Base-by-base conservation (phyloP, 1,140 invertebrate genomes). In the Amphibalanus amphitrite region DNA sequence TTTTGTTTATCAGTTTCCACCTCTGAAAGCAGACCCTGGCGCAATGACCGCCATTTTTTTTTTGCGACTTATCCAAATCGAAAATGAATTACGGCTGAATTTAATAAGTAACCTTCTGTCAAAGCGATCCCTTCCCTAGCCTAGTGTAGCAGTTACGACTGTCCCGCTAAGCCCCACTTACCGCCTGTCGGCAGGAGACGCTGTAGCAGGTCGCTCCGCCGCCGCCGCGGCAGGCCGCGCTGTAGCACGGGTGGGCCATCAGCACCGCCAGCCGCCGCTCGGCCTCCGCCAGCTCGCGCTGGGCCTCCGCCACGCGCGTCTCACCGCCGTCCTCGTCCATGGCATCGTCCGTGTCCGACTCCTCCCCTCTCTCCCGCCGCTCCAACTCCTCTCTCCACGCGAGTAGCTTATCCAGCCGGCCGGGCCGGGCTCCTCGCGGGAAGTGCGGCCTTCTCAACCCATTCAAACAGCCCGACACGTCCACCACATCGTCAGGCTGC, bases 211-310 rank as follows among this genome's bases (percentile, higher is more conserved):
- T 8, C 13, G 6, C 6, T 13, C 47, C 47, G 6, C 1, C 47
- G 6, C 47, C 47, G 6, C 1, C 47, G 6, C 47, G 47, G 69
- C 76, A 76, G 8, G 69, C 67, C 26, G 67, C 29, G 26, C 71
- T 73, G 69, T 76, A 76, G 69, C 76, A 76, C n/a, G 70, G 70
- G 28, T 70, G 29, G 15, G 17, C 40, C 67, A 25, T 65, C 29
- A 65, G 29, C 59, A 67, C 72, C n/a, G 70, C 69, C 29, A 71
- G 25, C 40, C 71, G 28, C 10, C 33, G 64, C 28, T 64, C 65
- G 28, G 59, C n/a, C n/a, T 72, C 71, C 47, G 6, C 47, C 47
- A 59, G 47, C 47, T 13, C 47, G 38, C 6, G 6, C 6, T 6
- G 17, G 38, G 38, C 38, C 33, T 38, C 33, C 33, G 33, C 33